Percentiles rank a stretch among this genome's conserved stretches.
Conservation (phyloP, 2,888 invertebrate species). For the Lamproptera curius region DNA sequence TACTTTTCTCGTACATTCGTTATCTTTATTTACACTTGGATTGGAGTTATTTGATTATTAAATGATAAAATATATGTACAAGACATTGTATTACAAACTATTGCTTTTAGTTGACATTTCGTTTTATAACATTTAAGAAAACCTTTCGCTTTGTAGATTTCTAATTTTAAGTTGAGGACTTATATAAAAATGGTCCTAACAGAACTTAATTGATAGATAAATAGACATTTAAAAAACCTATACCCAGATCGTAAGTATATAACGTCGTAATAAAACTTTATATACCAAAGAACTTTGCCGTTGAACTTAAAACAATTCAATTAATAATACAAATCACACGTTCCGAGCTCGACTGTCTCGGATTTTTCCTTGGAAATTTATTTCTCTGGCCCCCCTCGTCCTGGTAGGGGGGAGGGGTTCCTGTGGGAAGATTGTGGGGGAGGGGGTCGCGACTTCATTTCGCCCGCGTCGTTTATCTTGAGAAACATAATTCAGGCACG, state of each 20-base stretch:
- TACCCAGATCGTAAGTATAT: background rate
- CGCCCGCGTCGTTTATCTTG: conserved; percentile 85
- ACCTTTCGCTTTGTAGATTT: no score
- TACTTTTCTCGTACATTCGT: no score
- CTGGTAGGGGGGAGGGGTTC: conserved; percentile 42
- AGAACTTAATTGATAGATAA: no score
- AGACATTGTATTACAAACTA: no score
- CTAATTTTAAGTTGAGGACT: no score
- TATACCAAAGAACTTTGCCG: background rate
- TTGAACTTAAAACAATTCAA: conserved; percentile 51
- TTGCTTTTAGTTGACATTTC: no score
- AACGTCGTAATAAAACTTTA: background rate
- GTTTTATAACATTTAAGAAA: no score
- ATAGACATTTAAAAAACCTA: no score
- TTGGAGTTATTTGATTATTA: no score
- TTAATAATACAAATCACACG: conserved; percentile 76
- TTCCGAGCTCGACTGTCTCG: conserved; percentile 67
- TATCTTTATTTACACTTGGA: no score
- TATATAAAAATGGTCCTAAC: no score
- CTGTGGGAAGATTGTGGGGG: conserved; percentile 33
- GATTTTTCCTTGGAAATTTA: conserved; percentile 77
- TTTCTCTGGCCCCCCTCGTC: conserved; percentile 60
- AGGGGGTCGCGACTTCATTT: conserved; percentile 82
- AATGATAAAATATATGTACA: no score
- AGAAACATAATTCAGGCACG: conserved; percentile 81